Evolutionary conservation across 2,888 invertebrate species (phyloP), one percentile per base, ranked within the genome.

Genomic region (Icerya purchasi): DNA sequence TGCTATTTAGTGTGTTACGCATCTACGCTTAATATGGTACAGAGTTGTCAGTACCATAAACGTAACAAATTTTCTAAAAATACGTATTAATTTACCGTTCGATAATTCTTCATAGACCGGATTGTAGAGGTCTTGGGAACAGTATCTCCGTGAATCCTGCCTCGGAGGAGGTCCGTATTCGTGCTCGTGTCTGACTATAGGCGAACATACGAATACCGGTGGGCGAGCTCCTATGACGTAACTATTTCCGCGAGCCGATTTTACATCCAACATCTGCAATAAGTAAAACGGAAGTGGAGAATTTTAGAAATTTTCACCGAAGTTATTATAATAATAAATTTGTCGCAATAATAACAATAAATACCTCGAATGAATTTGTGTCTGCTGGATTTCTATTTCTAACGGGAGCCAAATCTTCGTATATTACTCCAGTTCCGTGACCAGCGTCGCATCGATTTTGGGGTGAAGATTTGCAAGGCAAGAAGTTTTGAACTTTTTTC

Each of bases 61-160:
- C 23, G 19, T 54, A 22, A 22, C 21, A 19, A 54, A 54, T 54
- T 54, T 54, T 19, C 23, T 22, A 23, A 22, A n/a, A n/a, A n/a
- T n/a, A n/a, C n/a, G n/a, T n/a, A 21, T 53, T 5, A n/a, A 25
- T 59, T 63, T 60, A 69, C 69, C 68, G 62, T 69, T 68, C 0
- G 73, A 80, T 53, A 88, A 75, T 69, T 87, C 87, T 72, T 87
- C 87, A 72, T 87, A 87, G 22, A 87, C 82, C 57, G 86, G 86
- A 67, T 87, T 86, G 67, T 81, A 77, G 69, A 81, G 74, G 67
- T 79, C 78, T 68, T 79, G 77, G 18, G 66, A 64, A 53, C 62
- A 64, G 61, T 64, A 65, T 50, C 64, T 63, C 59, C 60, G 61
- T 25, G 62, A 61, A 8, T 65, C 64, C 22, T 62, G 63, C 22